phyloP scores from a whole-genome alignment of 37 sponge, comb jelly and placozoan genomes.

The Geodia barretti region DNA sequence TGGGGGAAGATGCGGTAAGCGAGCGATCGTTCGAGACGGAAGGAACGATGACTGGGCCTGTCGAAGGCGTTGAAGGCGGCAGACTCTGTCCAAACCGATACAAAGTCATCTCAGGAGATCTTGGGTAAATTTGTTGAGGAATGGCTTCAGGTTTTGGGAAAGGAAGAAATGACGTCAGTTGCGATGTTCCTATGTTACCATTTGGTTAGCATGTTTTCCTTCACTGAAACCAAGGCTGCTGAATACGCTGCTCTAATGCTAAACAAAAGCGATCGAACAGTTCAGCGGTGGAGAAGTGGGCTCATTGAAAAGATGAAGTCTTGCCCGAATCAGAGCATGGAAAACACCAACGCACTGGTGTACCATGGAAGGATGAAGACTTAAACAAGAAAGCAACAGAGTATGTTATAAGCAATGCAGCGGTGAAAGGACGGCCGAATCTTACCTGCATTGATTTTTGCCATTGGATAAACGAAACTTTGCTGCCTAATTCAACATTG shows the following conservation, averaged over 20 bases:
- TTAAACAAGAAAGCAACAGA: constrained; percentile 7
- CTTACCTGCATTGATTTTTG: constrained; percentile 25
- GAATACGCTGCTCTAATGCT: not conserved
- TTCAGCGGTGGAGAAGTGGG: constrained; percentile 20
- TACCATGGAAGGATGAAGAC: constrained; percentile 29
- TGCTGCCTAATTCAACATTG: constrained; percentile 11
- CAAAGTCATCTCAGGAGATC: too few relatives aligned
- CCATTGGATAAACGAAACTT: constrained; percentile 25
- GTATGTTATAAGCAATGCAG: constrained; percentile 26
- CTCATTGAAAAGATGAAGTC: too few relatives aligned
- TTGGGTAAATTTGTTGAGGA: constrained; percentile 9
- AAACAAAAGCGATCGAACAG: constrained; percentile 9
- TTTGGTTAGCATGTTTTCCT: not conserved
- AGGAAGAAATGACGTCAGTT: constrained; percentile 15
- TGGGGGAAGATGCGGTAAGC: too few relatives aligned
- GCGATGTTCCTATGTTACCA: constrained; percentile 11
- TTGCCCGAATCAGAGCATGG: too few relatives aligned
- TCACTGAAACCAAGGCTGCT: constrained; percentile 15
- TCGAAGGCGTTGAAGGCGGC: too few relatives aligned
- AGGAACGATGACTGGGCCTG: too few relatives aligned
- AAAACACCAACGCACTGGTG: constrained; percentile 22
- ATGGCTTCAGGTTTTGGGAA: constrained; percentile 22
- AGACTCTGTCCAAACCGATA: too few relatives aligned
- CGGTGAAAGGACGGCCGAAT: constrained; percentile 36
- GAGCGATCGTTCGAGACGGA: too few relatives aligned